Evolutionary conservation across 2,888 invertebrate genomes (phyloP).

Genomic region (Tetragonula carbonaria): DNA sequence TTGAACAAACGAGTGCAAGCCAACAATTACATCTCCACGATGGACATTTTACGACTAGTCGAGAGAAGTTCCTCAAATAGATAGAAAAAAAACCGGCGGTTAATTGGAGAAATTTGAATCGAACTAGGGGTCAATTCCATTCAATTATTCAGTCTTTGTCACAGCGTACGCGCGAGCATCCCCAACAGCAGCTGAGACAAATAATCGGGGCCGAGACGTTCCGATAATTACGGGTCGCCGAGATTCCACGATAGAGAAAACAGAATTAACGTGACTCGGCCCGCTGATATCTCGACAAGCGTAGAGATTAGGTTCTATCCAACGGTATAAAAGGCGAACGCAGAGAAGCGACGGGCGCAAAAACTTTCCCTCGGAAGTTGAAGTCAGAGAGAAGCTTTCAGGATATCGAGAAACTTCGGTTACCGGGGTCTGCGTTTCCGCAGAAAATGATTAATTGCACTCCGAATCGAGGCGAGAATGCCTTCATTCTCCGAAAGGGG

Average conservation of each 20-base stretch:
- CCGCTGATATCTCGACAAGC: conserved; percentile 57
- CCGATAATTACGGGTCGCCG: conserved; percentile 58
- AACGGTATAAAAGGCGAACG: conserved; percentile 43
- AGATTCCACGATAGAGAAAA: conserved; percentile 50
- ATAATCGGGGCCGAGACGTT: conserved; percentile 54
- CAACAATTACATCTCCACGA: conserved; percentile 20
- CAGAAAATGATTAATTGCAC: conserved; percentile 74
- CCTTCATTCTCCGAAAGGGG: conserved; percentile 59
- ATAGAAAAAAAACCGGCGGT: conserved; percentile 7
- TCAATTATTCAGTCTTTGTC: conserved; percentile 52
- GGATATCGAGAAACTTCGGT: conserved; percentile 77
- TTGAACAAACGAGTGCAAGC: background rate
- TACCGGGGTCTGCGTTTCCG: conserved; percentile 67
- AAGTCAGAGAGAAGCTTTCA: conserved; percentile 74
- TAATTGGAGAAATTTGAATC: conserved; percentile 46
- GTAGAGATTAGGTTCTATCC: conserved; percentile 54
- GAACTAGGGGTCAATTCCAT: conserved; percentile 29
- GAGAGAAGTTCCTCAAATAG: conserved; percentile 10
- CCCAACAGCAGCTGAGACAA: conserved; percentile 24
- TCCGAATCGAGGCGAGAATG: conserved; percentile 70
- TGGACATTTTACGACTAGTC: conserved; percentile 13
- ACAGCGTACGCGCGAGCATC: conserved; percentile 19
- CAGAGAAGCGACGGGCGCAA: conserved; percentile 37
- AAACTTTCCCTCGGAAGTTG: conserved; percentile 64
- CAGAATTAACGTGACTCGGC: conserved; percentile 61